Evolutionary conservation across 2,113 vertebrate genomes (phyloP).

Genomic region (Abramis brama): DNA sequence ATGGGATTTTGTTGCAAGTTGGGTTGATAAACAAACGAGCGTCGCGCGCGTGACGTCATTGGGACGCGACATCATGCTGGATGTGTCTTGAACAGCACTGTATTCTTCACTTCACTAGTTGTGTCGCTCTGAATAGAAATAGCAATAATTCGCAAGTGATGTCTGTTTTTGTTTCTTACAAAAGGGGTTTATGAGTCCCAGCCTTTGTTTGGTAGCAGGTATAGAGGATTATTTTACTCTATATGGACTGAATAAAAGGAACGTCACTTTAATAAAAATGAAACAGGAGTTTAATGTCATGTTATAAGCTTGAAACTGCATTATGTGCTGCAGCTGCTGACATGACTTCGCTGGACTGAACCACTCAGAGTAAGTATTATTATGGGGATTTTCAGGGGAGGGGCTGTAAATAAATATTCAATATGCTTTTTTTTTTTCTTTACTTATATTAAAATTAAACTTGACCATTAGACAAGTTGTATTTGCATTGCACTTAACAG

Average conservation of each 20-base stretch:
- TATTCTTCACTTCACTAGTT: not conserved
- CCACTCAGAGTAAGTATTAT: not conserved
- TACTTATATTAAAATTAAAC: not conserved
- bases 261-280: too few relatives aligned
- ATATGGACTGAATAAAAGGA: not conserved
- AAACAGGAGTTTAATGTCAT: not conserved
- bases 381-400: not conserved
- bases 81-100: not conserved
- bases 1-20: slow-evolving; percentile 9
- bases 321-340: not conserved
- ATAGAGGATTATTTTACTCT: not conserved
- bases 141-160: not conserved
- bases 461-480: not conserved
- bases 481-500: not conserved
- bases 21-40: slow-evolving; percentile 34
- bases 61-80: not conserved
- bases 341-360: not conserved
- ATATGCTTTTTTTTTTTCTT: too few relatives aligned
- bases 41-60: slow-evolving; percentile 21
- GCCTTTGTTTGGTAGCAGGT: not conserved
- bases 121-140: not conserved
- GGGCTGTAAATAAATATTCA: not conserved
- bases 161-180: not conserved
- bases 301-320: not conserved
- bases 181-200: not conserved